Evolutionary conservation across 2,797 vertebrate genomes (phyloP), one percentile per base, ranked within the genome.

Genomic region (Microctenopoma steveboyesi): DNA sequence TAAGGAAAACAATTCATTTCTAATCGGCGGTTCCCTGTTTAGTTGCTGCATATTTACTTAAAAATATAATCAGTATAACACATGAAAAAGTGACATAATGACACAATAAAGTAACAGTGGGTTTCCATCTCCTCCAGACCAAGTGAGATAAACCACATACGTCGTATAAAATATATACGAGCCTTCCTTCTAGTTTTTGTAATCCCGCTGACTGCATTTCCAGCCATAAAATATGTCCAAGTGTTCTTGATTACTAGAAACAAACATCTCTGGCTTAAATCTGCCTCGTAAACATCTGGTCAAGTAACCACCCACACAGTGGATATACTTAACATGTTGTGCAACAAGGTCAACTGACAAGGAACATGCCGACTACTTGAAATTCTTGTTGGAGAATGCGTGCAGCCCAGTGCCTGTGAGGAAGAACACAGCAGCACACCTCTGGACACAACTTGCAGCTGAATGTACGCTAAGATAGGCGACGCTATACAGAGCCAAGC

Each of bases 271-370:
- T 66, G 67, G 74, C 71, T 84, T 70, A 60, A 84, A 78, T 79
- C 68, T 5, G 30, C 59, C 54, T 81, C 62, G 75, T 64, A 89
- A 87, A 90, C 85, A 88, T 89, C 82, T 90, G 86, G 81, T 76
- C 69, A 61, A 55, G 66, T 64, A 66, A 69, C 78, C 62, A 63
- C 75, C 56, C 74, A 62, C 54, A 56, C 72, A 74, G 76, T 73
- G 74, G 55, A 61, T 60, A 71, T 56, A 67, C 72, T 72, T 52
- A 39, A 39, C 64, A 82, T 74, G 54, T 80, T 83, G 83, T 69
- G 81, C 59, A 89, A 84, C 40, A 59, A 27, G 77, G 80, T 85
- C 75, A 82, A 75, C 45, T 64, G 64, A 83, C 12, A 16, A 72
- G 67, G 81, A 67, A 53, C 61, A 60, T 30, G 58, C 55, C 45